A percentile compares a stretch with the other conserved stretches of the same genome.
phyloP scores from a whole-genome alignment of 2,888 invertebrate species.

The Andrena bucephala region DNA sequence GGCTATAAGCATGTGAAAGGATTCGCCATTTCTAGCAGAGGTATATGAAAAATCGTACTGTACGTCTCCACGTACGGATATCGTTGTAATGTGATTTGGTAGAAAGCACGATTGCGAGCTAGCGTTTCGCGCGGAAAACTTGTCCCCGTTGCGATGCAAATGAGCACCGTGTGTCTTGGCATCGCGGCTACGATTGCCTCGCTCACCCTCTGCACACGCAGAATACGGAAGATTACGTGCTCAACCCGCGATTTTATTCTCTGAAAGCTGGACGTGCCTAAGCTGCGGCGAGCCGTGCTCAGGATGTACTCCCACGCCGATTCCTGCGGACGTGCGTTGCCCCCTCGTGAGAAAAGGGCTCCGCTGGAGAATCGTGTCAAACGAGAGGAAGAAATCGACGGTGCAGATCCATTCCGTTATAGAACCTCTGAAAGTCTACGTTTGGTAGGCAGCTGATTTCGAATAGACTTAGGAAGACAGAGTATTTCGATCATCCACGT shows the following conservation, averaged over 20 bases:
- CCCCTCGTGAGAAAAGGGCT: slow-evolving; percentile 48
- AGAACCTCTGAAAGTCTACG: background rate
- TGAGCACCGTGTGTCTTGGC: slow-evolving; percentile 38
- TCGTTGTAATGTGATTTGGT: slow-evolving; percentile 4
- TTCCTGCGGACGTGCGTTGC: slow-evolving; percentile 46
- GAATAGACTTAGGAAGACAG: background rate
- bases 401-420: slow-evolving; percentile 9
- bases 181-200: slow-evolving; percentile 42
- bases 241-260: slow-evolving; percentile 51
- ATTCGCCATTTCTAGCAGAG: background rate
- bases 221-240: slow-evolving; percentile 55
- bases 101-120: slow-evolving; percentile 39
- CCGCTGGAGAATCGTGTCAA: slow-evolving; percentile 3
- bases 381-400: slow-evolving; percentile 23
- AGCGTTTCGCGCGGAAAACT: slow-evolving; percentile 48
- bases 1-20: too few relatives aligned
- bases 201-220: slow-evolving; percentile 39
- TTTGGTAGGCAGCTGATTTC: background rate
- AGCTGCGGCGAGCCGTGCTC: slow-evolving; percentile 29
- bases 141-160: slow-evolving; percentile 68
- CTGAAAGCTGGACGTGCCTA: slow-evolving; percentile 57
- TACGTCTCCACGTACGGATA: background rate
- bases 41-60: background rate
- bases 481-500: background rate
- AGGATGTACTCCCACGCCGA: slow-evolving; percentile 56